Evolutionary conservation across 2,113 vertebrate species (phyloP).

Genomic region (Corydoras maculifer): DNA sequence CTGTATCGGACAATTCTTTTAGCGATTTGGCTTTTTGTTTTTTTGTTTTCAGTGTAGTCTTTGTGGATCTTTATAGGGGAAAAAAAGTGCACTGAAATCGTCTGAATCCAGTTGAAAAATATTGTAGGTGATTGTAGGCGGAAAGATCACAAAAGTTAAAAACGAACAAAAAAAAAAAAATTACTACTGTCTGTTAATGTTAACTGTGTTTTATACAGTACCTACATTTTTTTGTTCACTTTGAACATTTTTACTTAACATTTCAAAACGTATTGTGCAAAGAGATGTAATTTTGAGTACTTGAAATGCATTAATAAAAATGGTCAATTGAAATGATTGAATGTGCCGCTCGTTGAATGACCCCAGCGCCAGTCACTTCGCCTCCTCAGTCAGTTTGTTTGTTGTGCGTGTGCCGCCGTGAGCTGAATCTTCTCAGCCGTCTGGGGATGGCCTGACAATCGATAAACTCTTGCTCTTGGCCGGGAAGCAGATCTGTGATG

Average conservation of each 20-base stretch:
- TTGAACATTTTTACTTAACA: slow-evolving; percentile 99
- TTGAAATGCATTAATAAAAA: slow-evolving; percentile 99
- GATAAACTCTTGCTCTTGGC: too few relatives aligned
- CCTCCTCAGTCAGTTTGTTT: too few relatives aligned
- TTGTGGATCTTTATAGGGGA: too few relatives aligned
- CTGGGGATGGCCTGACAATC: slow-evolving; percentile 50
- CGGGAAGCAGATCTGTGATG: too few relatives aligned
- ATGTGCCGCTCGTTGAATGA: slow-evolving; percentile 21
- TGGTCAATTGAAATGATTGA: slow-evolving; percentile 82
- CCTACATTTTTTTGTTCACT: slow-evolving; percentile 83
- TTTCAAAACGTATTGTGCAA: slow-evolving; percentile 98
- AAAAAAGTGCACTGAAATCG: too few relatives aligned
- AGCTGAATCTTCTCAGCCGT: slow-evolving; percentile 25
- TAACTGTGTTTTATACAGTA: slow-evolving; percentile 99
- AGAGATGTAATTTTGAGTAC: slow-evolving; percentile 98
- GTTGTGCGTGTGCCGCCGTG: not conserved
- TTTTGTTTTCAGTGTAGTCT: too few relatives aligned
- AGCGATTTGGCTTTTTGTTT: too few relatives aligned
- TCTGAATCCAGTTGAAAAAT: slow-evolving; percentile 73
- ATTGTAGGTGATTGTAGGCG: slow-evolving; percentile 80
- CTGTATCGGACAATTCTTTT: too few relatives aligned
- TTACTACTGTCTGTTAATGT: slow-evolving; percentile 99
- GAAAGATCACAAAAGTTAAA: slow-evolving; percentile 75
- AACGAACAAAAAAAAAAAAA: slow-evolving; percentile 29
- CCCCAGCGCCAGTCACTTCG: too few relatives aligned